phyloP scores from a whole-genome alignment of 2,888 invertebrate genomes.

The Thumatha senex region DNA sequence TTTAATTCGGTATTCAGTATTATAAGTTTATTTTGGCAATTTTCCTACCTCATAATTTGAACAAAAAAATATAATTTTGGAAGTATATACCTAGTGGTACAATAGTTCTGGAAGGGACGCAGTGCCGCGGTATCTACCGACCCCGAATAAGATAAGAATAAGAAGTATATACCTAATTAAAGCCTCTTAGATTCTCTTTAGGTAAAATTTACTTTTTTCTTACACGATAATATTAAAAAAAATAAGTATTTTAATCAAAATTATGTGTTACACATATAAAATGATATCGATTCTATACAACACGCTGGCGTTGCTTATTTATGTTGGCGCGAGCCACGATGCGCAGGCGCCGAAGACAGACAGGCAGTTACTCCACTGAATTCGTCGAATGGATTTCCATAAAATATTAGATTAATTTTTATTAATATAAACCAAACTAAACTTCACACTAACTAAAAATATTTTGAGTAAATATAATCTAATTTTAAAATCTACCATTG shows the following conservation, averaged over 20 bases:
- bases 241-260: neutral
- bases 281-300: slow-evolving; percentile 40
- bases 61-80: no score
- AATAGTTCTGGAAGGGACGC: no score
- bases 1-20: no score
- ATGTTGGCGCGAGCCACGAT: slow-evolving; percentile 71
- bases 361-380: slow-evolving; percentile 65
- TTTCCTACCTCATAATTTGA: no score
- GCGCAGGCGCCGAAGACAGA: slow-evolving; percentile 74
- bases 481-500: neutral
- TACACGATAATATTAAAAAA: no score
- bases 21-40: no score
- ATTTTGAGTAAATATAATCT: slow-evolving; percentile 6
- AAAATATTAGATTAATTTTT: slow-evolving; percentile 40
- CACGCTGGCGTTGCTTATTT: slow-evolving; percentile 64
- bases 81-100: no score
- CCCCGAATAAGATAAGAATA: no score
- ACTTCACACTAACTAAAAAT: slow-evolving; percentile 10
- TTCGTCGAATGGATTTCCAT: slow-evolving; percentile 57
- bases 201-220: no score
- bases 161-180: no score
- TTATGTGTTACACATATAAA: slow-evolving; percentile 14
- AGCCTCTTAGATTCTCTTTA: no score
- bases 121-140: no score
- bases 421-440: slow-evolving; percentile 22